Conservation (phyloP, 2,113 vertebrate species). For the Eulacestoma nigropectus region DNA sequence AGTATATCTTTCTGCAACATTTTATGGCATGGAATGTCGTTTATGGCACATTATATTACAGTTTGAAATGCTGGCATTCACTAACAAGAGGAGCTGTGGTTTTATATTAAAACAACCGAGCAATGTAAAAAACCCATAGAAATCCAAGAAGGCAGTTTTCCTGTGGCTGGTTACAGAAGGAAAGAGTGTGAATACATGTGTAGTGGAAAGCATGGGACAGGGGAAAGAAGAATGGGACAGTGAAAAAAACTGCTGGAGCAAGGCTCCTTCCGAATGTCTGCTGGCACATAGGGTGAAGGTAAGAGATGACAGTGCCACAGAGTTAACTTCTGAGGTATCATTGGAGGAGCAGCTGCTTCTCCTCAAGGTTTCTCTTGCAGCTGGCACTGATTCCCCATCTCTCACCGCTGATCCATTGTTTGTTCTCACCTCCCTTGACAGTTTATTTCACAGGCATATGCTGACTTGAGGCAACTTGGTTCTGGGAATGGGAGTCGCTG, state of each 20-base stretch:
- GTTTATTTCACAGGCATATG: not conserved
- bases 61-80: slow-evolving; percentile 41
- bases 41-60: slow-evolving; percentile 64
- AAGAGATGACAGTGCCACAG: not conserved
- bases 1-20: slow-evolving; percentile 73
- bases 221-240: not conserved
- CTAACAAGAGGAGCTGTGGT: slow-evolving; percentile 16
- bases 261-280: not conserved
- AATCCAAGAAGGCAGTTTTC: slow-evolving; percentile 6
- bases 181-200: not conserved
- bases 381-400: not conserved
- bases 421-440: not conserved
- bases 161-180: not conserved
- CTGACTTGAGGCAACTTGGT: not conserved
- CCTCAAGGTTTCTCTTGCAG: not conserved
- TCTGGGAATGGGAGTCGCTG: not conserved
- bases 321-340: not conserved
- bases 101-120: slow-evolving; percentile 14
- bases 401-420: not conserved
- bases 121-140: not conserved
- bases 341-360: not conserved
- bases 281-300: fast-evolving
- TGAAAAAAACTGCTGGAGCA: not conserved
- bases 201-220: not conserved
- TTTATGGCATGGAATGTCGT: slow-evolving; percentile 61